Base-by-base conservation (phyloP, 2,113 vertebrate species). In the Gadus macrocephalus region DNA sequence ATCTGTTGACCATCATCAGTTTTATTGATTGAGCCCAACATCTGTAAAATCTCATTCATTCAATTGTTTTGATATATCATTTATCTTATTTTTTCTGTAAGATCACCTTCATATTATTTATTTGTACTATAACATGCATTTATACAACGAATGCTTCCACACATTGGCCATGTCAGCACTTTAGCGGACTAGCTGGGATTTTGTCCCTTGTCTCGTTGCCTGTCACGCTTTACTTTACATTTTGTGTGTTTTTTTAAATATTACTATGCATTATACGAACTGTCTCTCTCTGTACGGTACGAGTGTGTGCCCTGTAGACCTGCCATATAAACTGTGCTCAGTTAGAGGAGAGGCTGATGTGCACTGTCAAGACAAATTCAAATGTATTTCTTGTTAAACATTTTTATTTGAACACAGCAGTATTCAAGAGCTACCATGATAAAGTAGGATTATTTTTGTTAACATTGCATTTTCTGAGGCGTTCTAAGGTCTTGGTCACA, bases 241-340 rank as follows among this genome's bases (percentile, higher is more conserved):
- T 75, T 66, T 59, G 71, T 70, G 71, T 78, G 74, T 81, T 75
- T 84, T 77, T 88, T 84, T 80, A 83, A 88, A 70, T 76, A 75
- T 84, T 87, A 89, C 90, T 92, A 92, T 92, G 91, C 91, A 92
- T 86, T 9, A 49, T 9, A 89, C 62, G 69, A 75, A 78, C 81
- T 79, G 71, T 86, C 53, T 66, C 20, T 76, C 6, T 79, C 62
- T 72, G 72, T 81, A 35, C 67, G 77, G 85, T 90, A 88, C 86
- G 86, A 62, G 70, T 69, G 72, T 81, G 60, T 60, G 25, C 72
- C 65, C 71, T 83, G 78, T 80, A 76, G 70, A 11, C 71, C 67
- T 65, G 78, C 83, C 76, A 69, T 74, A 65, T 74, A 74, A 70
- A n/a, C 20, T 62, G 16, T 66, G 61, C 27, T 62, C 70, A 62